Evolutionary conservation across 2,888 invertebrate species (phyloP), one percentile per base, ranked within the genome.

Genomic region (Drosophila atripex): DNA sequence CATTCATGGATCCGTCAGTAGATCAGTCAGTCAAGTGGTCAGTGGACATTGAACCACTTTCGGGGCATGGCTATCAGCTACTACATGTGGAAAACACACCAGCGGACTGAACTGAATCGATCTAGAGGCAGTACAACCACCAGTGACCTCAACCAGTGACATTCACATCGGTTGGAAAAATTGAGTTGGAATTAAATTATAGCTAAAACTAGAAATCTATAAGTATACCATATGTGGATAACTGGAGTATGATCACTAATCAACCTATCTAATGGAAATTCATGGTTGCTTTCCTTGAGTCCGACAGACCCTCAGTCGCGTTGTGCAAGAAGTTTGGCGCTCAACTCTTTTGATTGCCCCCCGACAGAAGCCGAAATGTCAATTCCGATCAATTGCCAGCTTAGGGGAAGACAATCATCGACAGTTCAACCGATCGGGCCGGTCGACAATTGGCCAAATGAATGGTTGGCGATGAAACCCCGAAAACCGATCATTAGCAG

Each of bases 1-100:
- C 69, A 77, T 71, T 78, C 71, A 53, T 58, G 51, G 46, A 66
- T 70, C 61, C 55, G 75, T 53, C 72, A 57, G 60, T 64, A 61
- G 58, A 53, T 75, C 51, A 53, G 55, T 35, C 75, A 45, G 66
- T 65, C 57, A 58, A 58, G 30, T 64, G 64, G 63, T 52, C 49
- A 58, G 43, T 84, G 74, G 82, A 79, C 84, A 86, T 84, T 84
- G 84, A 84, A 86, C 86, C 84, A 84, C 74, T 75, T 84, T 80
- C 53, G 60, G 56, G 46, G 60, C 60, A 61, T 61, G 73, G 70
- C 70, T 35, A 70, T 43, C 63, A 21, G 30, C 23, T 46, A 14
- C 25, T 28, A 28, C 28, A 7, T 28, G 28, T 9, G 9, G 28
- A 28, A 39, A 57, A 30, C 25, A 46, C n/a, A 28, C 4, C 47